A percentile compares a stretch with the other conserved stretches of the same genome.
These are phyloP conservation scores for Drosophila pullipes DNA, from an alignment of 2,888 invertebrate species.

Conservation along the genomic window DNA sequence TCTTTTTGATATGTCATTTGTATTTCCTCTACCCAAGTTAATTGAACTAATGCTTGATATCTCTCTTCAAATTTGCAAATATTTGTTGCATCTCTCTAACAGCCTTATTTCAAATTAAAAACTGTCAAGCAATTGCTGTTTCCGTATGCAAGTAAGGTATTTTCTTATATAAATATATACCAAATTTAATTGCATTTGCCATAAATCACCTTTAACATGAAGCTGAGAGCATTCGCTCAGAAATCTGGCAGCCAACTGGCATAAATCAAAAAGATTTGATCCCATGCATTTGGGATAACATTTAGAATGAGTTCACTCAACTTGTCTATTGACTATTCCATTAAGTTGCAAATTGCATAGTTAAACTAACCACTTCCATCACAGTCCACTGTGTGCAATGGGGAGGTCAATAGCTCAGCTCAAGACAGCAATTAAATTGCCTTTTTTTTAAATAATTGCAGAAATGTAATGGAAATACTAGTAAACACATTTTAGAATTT, in stretches of 20 bases:
- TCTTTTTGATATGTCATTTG: background rate
- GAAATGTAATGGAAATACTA: constrained; percentile 55
- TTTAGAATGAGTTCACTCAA: constrained; percentile 17
- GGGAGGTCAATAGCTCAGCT: constrained; percentile 20
- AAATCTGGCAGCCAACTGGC: constrained; percentile 35
- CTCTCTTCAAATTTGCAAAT: background rate
- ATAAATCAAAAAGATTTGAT: constrained; percentile 57
- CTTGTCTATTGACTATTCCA: constrained; percentile 45
- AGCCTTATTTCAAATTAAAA: background rate
- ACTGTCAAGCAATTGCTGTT: background rate
- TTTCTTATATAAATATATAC: background rate
- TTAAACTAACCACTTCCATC: constrained; percentile 27
- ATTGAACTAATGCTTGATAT: background rate
- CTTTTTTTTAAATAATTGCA: constrained; percentile 62
- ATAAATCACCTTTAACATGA: constrained; percentile 35
- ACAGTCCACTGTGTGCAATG: background rate
- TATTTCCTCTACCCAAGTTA: background rate
- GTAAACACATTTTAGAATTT: constrained; percentile 54
- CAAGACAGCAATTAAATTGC: constrained; percentile 69
- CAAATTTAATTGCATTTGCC: constrained; percentile 30
- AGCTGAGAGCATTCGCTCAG: constrained; percentile 20
- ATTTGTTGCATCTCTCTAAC: background rate
- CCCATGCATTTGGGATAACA: constrained; percentile 26
- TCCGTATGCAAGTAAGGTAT: background rate
- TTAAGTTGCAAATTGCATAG: constrained; percentile 56